phyloP scores from a whole-genome alignment of 1,140 invertebrate species.

The Globodera rostochiensis region DNA sequence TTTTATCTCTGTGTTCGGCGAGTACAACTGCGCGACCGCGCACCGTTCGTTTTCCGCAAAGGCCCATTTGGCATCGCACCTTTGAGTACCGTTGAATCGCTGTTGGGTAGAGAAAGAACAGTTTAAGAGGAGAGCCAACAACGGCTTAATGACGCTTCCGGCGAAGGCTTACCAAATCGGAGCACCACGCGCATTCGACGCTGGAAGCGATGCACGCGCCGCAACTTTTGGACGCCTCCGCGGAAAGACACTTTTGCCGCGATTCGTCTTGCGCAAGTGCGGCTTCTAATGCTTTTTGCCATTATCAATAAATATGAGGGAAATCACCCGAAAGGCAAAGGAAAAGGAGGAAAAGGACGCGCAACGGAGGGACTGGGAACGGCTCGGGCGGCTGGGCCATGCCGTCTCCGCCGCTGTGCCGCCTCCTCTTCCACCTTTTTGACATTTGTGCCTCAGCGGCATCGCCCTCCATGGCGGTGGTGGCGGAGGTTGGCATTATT shows the following conservation, averaged over 20 bases:
- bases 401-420: background rate
- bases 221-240: slow-evolving; percentile 35
- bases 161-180: slow-evolving; percentile 48
- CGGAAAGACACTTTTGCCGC: slow-evolving; percentile 35
- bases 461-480: too few relatives aligned
- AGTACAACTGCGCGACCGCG: slow-evolving; percentile 47
- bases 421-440: background rate
- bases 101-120: slow-evolving; percentile 30
- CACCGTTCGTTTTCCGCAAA: slow-evolving; percentile 41
- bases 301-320: background rate
- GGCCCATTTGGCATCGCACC: slow-evolving; percentile 53
- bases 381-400: background rate
- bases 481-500: background rate
- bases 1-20: slow-evolving; percentile 55
- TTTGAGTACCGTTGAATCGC: slow-evolving; percentile 37
- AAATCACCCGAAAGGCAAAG: background rate
- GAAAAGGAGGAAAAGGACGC: background rate
- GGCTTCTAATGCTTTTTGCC: background rate
- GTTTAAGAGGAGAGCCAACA: slow-evolving; percentile 18
- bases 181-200: slow-evolving; percentile 59
- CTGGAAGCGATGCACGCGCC: slow-evolving; percentile 53
- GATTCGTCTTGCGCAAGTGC: slow-evolving; percentile 23
- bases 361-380: background rate
- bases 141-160: background rate
- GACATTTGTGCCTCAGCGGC: too few relatives aligned